These are phyloP conservation scores for Pelecanoides urinatrix DNA, from an alignment of 2,113 vertebrate genomes.

Conservation along the genomic window DNA sequence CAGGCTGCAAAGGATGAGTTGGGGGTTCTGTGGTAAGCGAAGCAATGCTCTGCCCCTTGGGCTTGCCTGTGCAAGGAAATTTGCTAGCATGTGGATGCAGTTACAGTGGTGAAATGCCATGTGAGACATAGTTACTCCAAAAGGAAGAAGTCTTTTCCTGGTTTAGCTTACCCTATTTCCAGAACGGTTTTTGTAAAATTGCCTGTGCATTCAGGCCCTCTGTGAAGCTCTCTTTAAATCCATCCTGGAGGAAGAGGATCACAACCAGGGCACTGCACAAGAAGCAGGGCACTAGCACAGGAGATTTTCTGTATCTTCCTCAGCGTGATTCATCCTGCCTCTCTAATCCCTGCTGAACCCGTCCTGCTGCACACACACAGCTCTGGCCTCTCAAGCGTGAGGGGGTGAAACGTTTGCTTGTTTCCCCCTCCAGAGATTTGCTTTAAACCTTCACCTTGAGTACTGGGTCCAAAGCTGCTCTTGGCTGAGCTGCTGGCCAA, in stretches of 20 bases:
- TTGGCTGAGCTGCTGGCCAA: not conserved
- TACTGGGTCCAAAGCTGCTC: not conserved
- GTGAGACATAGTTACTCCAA: not conserved
- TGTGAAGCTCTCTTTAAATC: not conserved
- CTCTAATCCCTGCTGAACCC: not conserved
- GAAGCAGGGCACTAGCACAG: slow-evolving; percentile 3
- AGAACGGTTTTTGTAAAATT: not conserved
- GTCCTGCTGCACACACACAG: not conserved
- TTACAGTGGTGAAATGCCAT: not conserved
- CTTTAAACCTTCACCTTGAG: not conserved
- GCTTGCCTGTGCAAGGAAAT: not conserved
- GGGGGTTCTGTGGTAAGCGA: not conserved
- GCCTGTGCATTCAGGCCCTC: not conserved
- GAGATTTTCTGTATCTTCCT: not conserved
- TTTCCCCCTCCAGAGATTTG: not conserved
- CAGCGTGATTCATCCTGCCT: not conserved
- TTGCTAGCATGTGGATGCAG: not conserved
- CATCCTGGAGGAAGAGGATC: not conserved
- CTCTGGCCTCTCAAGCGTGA: not conserved
- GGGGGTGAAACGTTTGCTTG: not conserved
- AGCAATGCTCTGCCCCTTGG: not conserved
- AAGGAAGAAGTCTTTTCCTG: not conserved
- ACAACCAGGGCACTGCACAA: fast-evolving
- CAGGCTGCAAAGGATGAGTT: not conserved
- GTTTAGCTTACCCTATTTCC: not conserved